Conservation (phyloP, 92 coral and sea anemone species). For the Epizoanthus ramosus region DNA sequence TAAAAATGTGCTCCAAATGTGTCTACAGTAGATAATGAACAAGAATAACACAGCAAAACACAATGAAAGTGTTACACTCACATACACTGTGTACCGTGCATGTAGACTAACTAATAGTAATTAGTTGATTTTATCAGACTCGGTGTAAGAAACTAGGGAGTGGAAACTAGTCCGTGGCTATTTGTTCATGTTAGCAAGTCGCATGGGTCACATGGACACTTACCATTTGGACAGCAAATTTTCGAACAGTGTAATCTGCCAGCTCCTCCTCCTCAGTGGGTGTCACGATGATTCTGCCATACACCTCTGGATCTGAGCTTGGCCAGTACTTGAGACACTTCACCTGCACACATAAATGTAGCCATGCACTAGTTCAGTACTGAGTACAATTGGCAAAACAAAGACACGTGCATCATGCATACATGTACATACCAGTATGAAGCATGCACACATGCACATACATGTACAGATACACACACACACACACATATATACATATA, state of each 20-base stretch:
- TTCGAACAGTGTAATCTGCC: slow-evolving; percentile 89
- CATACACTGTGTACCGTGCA: background rate
- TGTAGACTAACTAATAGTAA: background rate
- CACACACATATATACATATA: too few species aligned
- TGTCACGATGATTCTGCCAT: slow-evolving; percentile 84
- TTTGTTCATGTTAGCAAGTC: background rate
- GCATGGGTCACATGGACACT: background rate
- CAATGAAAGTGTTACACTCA: too few species aligned
- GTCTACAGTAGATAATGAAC: too few species aligned
- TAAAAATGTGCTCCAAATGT: background rate
- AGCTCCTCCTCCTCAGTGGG: slow-evolving; percentile 93
- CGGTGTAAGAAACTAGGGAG: background rate
- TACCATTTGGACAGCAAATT: slow-evolving; percentile 86
- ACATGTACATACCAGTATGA: too few species aligned
- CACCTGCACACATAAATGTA: slow-evolving; percentile 50
- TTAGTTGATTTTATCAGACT: background rate
- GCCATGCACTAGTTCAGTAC: background rate
- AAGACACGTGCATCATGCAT: too few species aligned
- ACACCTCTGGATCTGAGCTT: slow-evolving; percentile 90
- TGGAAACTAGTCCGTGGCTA: background rate
- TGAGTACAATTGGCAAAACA: too few species aligned
- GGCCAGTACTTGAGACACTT: slow-evolving; percentile 99
- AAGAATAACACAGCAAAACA: too few species aligned
- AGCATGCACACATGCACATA: too few species aligned
- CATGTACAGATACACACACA: too few species aligned